Evolutionary conservation across 2,797 vertebrate genomes (phyloP).

Genomic region (Rhabdophis nuchalis): DNA sequence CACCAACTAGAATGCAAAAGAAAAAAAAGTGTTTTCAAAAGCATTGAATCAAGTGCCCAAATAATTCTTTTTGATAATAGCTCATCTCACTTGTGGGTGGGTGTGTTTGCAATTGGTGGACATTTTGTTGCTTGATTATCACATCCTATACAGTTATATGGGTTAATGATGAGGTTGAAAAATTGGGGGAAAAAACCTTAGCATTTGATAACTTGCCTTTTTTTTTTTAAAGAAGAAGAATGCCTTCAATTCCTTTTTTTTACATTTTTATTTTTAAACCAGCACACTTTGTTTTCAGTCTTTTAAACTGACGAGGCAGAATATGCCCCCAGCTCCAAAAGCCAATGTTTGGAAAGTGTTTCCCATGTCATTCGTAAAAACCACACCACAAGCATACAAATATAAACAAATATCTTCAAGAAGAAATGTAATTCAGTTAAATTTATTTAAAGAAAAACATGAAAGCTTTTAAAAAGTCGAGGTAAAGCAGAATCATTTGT

Average conservation of each 20-base stretch:
- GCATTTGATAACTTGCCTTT: not conserved
- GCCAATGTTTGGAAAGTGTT: not conserved
- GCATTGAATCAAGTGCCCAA: not conserved
- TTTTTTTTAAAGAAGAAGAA: not conserved
- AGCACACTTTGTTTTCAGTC: not conserved
- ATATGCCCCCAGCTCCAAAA: not conserved
- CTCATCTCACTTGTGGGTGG: too few species aligned
- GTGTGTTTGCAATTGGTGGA: not conserved
- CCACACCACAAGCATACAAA: not conserved
- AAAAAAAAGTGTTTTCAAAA: not conserved
- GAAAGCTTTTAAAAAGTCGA: not conserved
- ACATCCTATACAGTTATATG: not conserved
- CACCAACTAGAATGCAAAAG: not conserved
- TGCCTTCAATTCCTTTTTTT: not conserved
- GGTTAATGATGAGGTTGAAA: not conserved
- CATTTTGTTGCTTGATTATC: not conserved
- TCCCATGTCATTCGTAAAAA: not conserved
- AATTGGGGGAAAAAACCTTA: not conserved
- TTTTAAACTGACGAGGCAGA: not conserved
- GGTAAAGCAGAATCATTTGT: not conserved
- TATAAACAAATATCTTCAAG: not conserved
- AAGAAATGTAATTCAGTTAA: not conserved
- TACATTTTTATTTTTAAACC: not conserved
- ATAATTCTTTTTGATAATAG: not conserved
- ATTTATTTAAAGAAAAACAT: slow-evolving; percentile 19